Base-by-base conservation (phyloP, 2,888 invertebrate species). In the Miltochrista miniata region DNA sequence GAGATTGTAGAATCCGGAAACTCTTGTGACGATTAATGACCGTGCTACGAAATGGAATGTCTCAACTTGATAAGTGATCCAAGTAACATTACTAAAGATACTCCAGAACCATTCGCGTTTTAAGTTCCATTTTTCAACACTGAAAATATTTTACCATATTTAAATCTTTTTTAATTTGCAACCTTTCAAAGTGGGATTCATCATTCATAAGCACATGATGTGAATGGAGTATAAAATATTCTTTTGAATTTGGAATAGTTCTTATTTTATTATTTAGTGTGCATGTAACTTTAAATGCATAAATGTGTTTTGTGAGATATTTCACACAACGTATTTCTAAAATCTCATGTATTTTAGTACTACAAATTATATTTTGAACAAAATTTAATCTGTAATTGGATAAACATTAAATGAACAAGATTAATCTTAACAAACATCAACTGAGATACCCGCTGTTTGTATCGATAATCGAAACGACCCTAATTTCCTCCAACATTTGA, bases 41-140 rank as follows among this genome's bases (percentile, higher is more conserved):
- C 40, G 45, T 39, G 44, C 42, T 54, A 55, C 51, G 55, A 56
- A 64, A 67, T 64, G n/a, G 58, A 58, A 62, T 64, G 61, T 61
- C 70, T 61, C 53, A 55, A 12, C 38, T 60, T 69, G 68, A 64
- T 63, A n/a, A n/a, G n/a, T n/a, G n/a, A n/a, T n/a, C n/a, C n/a
- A n/a, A 68, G 43, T 52, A 54, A 64, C 55, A 45, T 47, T 45
- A 40, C 37, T 30, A 38, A 59, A 54, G 68, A 64, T 54, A 64
- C 41, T 45, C 49, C 51, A 64, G 57, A 57, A 46, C 57, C 38
- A 65, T 61, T 64, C 54, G 45, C 54, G 51, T 61, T 61, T 56
- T 37, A 58, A 64, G 46, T 56, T 15, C 36, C 33, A 49, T 51
- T 57, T 30, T 50, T 31, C 34, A 50, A 48, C 40, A 42, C 33